These are phyloP conservation scores for Hyles lineata DNA, from an alignment of 2,888 invertebrate genomes.

Conservation along the genomic window DNA sequence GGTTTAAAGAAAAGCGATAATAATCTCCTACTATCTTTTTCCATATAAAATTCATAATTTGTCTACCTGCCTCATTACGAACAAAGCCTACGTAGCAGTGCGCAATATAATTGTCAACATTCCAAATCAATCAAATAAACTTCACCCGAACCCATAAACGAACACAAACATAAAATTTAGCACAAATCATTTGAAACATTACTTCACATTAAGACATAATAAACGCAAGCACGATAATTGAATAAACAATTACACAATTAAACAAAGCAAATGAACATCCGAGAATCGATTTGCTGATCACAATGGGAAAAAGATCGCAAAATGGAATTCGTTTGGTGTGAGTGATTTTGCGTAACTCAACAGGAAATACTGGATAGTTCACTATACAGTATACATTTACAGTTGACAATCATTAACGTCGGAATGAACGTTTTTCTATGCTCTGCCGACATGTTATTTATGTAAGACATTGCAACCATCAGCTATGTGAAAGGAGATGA, in stretches of 20 bases:
- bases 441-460: conserved; percentile 29
- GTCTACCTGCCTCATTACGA: no score
- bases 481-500: conserved; percentile 28
- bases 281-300: conserved; percentile 67
- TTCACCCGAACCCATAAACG: no score
- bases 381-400: conserved; percentile 41
- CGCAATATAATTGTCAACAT: no score
- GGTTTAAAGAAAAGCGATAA: no score
- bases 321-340: conserved; percentile 67
- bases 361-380: conserved; percentile 76
- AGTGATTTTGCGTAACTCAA: conserved; percentile 74
- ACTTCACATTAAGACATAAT: not conserved
- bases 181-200: not conserved
- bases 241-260: conserved; percentile 42
- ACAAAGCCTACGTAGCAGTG: no score
- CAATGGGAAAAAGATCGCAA: conserved; percentile 61
- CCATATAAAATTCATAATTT: no score
- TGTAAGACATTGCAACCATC: conserved; percentile 29
- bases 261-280: conserved; percentile 70
- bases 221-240: conserved; percentile 32
- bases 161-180: no score
- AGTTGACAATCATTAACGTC: conserved; percentile 62
- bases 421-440: conserved; percentile 46
- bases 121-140: no score
- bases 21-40: no score